Percentiles rank a stretch among this genome's conserved stretches.
These are phyloP conservation scores for Palythoa grandiflora DNA, from an alignment of 92 coral and sea anemone genomes.

Conservation along the genomic window DNA sequence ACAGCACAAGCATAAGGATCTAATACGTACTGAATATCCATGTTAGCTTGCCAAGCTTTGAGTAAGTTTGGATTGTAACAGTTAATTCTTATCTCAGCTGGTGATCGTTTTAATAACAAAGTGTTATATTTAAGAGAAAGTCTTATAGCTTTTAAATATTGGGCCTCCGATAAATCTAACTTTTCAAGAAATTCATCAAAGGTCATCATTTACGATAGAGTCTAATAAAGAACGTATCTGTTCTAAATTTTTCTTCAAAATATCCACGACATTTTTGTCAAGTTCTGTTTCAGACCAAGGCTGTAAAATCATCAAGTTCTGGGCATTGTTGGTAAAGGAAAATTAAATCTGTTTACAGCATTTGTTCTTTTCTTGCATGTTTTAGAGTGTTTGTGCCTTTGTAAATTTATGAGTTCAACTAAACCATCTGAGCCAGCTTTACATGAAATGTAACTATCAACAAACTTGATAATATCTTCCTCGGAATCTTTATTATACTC, in stretches of 20 bases:
- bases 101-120: conserved; percentile 38
- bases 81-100: conserved; percentile 15
- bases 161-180: conserved; percentile 40
- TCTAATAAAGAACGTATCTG: conserved; percentile 30
- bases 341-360: conserved; percentile 25
- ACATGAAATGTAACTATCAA: conserved; percentile 23
- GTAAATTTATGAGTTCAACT: conserved; percentile 47
- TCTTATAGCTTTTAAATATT: conserved; percentile 51
- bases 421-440: conserved; percentile 27
- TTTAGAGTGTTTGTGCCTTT: conserved; percentile 55
- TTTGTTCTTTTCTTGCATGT: conserved; percentile 44
- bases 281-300: conserved; percentile 30
- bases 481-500: conserved; percentile 38
- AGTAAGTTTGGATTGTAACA: conserved; percentile 30
- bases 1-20: conserved; percentile 72
- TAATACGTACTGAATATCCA: conserved; percentile 66
- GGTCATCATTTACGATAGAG: conserved; percentile 36
- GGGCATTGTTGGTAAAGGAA: conserved; percentile 49
- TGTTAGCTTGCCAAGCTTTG: conserved; percentile 68
- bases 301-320: conserved; percentile 41
- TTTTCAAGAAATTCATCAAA: conserved; percentile 39
- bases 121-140: conserved; percentile 35
- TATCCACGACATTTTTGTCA: conserved; percentile 40
- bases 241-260: conserved; percentile 23
- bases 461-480: conserved; percentile 40